Evolutionary conservation across 53 echinoderm and acorn worm genomes (phyloP).

Genomic region (Hippasteria phrygiana): DNA sequence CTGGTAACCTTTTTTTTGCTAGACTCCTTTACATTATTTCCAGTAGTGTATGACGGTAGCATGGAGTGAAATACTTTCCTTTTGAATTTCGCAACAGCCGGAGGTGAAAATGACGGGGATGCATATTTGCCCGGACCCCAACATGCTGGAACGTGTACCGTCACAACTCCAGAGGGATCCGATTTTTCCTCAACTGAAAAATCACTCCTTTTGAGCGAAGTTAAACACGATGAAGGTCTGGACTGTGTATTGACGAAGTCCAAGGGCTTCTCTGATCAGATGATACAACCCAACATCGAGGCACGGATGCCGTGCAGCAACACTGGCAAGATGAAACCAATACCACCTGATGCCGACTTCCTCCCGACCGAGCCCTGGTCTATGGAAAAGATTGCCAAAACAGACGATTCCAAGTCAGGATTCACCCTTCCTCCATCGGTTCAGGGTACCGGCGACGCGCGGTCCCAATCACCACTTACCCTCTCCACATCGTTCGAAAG

Average conservation of each 20-base stretch:
- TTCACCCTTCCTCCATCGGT: background rate
- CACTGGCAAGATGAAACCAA: too few relatives aligned
- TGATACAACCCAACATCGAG: too few relatives aligned
- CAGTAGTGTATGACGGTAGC: too few relatives aligned
- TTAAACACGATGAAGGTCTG: background rate
- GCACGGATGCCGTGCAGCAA: too few relatives aligned
- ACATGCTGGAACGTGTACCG: background rate
- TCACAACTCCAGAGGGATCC: background rate
- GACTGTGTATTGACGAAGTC: background rate
- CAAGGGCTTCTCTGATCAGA: too few relatives aligned
- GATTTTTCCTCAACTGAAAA: background rate
- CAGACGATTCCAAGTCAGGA: too few relatives aligned
- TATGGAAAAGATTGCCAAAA: too few relatives aligned
- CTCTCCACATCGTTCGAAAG: background rate
- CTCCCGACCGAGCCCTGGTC: too few relatives aligned
- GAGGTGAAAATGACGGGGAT: background rate
- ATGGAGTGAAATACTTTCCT: background rate
- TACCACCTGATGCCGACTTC: too few relatives aligned
- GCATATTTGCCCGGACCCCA: background rate
- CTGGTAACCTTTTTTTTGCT: too few relatives aligned
- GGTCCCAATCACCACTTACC: background rate
- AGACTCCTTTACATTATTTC: too few relatives aligned
- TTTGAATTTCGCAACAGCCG: background rate
- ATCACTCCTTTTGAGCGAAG: background rate
- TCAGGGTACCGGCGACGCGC: background rate